Percentiles rank a stretch among this genome's conserved stretches.
phyloP scores from a whole-genome alignment of 2,113 vertebrate genomes.

The Xenopus laevis region DNA sequence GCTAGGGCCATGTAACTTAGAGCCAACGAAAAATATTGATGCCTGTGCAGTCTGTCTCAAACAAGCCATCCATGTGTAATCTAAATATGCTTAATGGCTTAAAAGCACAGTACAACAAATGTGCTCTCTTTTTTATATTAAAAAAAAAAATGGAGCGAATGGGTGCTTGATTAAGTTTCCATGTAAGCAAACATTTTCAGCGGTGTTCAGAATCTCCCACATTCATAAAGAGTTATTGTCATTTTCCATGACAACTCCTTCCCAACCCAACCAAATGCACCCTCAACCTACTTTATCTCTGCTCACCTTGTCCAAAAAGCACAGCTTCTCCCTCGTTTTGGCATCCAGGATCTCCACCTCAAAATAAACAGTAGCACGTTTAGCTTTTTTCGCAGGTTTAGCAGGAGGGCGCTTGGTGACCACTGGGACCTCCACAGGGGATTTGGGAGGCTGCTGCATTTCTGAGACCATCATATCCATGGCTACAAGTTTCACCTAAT shows the following conservation, averaged over 20 bases:
- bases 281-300: not conserved
- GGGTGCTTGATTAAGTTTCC: too few species aligned
- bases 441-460: slow-evolving; percentile 58
- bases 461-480: slow-evolving; percentile 75
- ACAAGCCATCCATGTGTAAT: not conserved
- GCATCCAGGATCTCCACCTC: slow-evolving; percentile 97
- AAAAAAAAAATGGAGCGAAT: too few species aligned
- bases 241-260: not conserved
- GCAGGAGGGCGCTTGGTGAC: slow-evolving; percentile 45
- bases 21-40: not conserved
- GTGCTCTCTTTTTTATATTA: too few species aligned
- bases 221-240: not conserved
- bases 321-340: slow-evolving; percentile 90
- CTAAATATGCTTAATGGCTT: not conserved
- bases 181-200: too few species aligned
- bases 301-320: slow-evolving; percentile 93
- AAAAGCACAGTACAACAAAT: not conserved
- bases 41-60: not conserved
- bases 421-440: slow-evolving; percentile 18
- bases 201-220: too few species aligned
- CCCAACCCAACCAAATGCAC: not conserved
- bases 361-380: slow-evolving; percentile 89
- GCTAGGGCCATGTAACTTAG: not conserved
- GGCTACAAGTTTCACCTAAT: slow-evolving; percentile 28
- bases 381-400: slow-evolving; percentile 73